Base-by-base conservation (phyloP, 2,888 invertebrate species). In the Trichopoda pennipes region DNA sequence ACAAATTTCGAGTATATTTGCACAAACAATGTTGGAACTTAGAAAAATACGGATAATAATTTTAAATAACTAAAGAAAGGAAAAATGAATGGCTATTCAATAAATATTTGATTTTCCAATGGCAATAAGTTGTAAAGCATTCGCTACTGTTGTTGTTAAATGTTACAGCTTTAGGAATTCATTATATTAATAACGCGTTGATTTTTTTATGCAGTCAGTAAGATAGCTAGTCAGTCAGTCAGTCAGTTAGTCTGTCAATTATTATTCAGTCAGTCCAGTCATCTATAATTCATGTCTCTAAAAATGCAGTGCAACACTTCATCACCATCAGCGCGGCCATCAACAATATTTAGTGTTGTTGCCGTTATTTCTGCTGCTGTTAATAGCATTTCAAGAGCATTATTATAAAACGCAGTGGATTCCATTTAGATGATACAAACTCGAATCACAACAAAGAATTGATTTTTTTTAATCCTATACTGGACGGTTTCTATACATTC, bases 381-480 rank as follows among this genome's bases (percentile, higher is more conserved):
- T 69, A 21, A 69, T 35, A 28, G 38, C 63, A 76, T 64, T 63
- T 76, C 76, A 83, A 83, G 69, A 66, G 49, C 79, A 76, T 56
- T 38, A 12, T 38, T 81, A 17, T 75, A 60, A 61, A 81, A 72
- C 35, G 76, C 80, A 80, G 80, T 77, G 23, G 77, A 74, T 80
- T 83, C 69, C 49, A 35, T 83, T 83, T 64, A 72, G 68, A 76
- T 83, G 56, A 70, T 66, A 63, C 44, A 66, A 19, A 56, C 32
- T 69, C 53, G 32, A 58, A 58, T 47, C 44, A 35, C 35, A 80
- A 64, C 75, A 69, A 64, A 28, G 38, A 72, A 80, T 77, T 80
- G 80, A 80, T 80, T 77, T 77, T 79, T 51, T 66, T 58, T 55
- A 42, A 53, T 42, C 32, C 28, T 70, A 32, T 49, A 47, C 32